These are phyloP conservation scores for Rhopalosiphum padi DNA, from an alignment of 1,140 invertebrate species.

Conservation along the genomic window DNA sequence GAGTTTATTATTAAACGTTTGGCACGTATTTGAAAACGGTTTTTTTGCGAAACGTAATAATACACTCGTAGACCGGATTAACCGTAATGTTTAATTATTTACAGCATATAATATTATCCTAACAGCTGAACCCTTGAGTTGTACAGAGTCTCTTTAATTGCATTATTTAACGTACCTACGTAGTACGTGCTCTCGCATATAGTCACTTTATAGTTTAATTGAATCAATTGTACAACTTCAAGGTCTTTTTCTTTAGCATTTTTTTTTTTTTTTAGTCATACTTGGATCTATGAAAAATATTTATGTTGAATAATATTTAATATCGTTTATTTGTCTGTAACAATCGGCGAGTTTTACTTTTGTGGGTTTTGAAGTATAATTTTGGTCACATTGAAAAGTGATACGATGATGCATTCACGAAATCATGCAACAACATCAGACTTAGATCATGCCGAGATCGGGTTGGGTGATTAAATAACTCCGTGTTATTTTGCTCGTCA, in stretches of 20 bases:
- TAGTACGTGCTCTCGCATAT: background rate
- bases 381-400: background rate
- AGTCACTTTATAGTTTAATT: conserved; percentile 49
- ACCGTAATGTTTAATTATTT: background rate
- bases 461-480: background rate
- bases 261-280: background rate
- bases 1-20: too few relatives aligned
- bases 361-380: background rate
- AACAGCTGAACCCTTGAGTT: background rate
- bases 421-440: background rate
- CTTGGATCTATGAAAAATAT: background rate
- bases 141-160: background rate
- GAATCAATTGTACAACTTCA: conserved; percentile 44
- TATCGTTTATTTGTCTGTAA: background rate
- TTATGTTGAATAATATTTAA: background rate
- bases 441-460: background rate
- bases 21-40: too few relatives aligned
- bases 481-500: background rate
- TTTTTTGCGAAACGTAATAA: background rate
- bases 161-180: conserved; percentile 13
- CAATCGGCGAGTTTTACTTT: background rate
- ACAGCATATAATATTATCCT: background rate
- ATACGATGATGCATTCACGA: background rate
- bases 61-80: background rate
- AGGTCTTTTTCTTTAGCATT: background rate